These are phyloP conservation scores for Xenopus laevis DNA, from an alignment of 2,113 vertebrate genomes.

Conservation along the genomic window DNA sequence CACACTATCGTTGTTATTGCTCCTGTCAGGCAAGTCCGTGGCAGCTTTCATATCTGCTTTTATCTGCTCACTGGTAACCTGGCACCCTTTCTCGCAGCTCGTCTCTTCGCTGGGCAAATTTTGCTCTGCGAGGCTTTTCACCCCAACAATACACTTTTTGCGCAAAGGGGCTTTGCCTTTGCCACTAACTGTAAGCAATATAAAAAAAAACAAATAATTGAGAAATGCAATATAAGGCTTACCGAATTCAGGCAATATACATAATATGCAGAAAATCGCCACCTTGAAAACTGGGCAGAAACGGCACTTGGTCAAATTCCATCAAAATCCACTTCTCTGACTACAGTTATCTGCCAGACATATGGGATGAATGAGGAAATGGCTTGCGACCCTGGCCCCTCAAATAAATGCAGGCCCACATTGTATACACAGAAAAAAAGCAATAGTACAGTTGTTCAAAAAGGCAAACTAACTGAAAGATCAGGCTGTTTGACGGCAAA, in stretches of 20 bases:
- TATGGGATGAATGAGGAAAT: too few species aligned
- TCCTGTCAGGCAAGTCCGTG: slow-evolving; percentile 76
- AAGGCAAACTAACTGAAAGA: too few species aligned
- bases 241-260: neutral
- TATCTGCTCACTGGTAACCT: slow-evolving; percentile 97
- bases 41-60: slow-evolving; percentile 98
- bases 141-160: slow-evolving; percentile 66
- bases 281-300: too few species aligned
- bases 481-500: too few species aligned
- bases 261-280: too few species aligned
- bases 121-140: slow-evolving; percentile 60
- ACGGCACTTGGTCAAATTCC: too few species aligned
- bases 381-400: too few species aligned
- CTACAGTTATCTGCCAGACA: too few species aligned
- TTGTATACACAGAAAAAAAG: too few species aligned
- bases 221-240: neutral
- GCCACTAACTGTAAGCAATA: slow-evolving; percentile 66
- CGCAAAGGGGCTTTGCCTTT: slow-evolving; percentile 97
- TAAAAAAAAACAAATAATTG: slow-evolving; percentile 14
- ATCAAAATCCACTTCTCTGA: too few species aligned
- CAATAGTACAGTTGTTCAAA: too few species aligned
- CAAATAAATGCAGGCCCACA: too few species aligned
- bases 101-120: slow-evolving; percentile 65
- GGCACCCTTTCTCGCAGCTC: slow-evolving; percentile 95
- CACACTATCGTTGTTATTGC: slow-evolving; percentile 67